Evolutionary conservation across 2,888 invertebrate genomes (phyloP), one percentile per base, ranked within the genome.

Genomic region (Scotopteryx bipunctaria): DNA sequence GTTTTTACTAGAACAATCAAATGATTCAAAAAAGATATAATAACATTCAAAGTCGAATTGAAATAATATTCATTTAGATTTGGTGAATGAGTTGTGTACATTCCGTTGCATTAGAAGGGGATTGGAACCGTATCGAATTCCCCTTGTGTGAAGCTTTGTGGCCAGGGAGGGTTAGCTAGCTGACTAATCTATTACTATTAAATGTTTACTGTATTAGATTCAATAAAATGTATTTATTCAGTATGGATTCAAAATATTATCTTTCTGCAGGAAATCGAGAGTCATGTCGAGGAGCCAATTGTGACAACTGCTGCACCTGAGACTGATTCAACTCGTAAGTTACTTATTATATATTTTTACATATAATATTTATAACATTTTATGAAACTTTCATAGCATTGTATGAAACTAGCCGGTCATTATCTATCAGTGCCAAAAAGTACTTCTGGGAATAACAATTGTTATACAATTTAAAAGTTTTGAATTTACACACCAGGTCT

Each of bases 241-340:
- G n/a, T n/a, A n/a, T n/a, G n/a, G n/a, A n/a, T n/a, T n/a, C n/a
- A 25, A 25, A 2, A 2, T 25, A 9, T 4, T 27, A 27, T 27
- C 5, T 25, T 9, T 27, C 64, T 69, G 5, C 70, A 86, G 86
- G 86, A 86, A 75, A 71, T 81, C 16, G 85, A 83, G 46, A 75
- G 57, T 17, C 66, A 67, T 29, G 70, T 70, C 37, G 72, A 78
- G 35, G 78, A 75, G 38, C 42, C 50, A 15, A 13, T 27, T 17
- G 33, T 37, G 4, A 42, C 53, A 1, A 43, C 46, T n/a, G 38
- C 21, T 3, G 35, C 33, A 23, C 50, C 59, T 31, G 21, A 52
- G 27, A 50, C 54, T 33, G 66, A 70, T 32, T 15, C 42, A 8
- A 33, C 16, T 13, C n/a, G 44, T 51, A 40, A 56, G 47, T 36